A percentile compares a stretch with the other conserved stretches of the same genome.
phyloP scores from a whole-genome alignment of 2,888 invertebrate genomes.

The Agrotis segetum region DNA sequence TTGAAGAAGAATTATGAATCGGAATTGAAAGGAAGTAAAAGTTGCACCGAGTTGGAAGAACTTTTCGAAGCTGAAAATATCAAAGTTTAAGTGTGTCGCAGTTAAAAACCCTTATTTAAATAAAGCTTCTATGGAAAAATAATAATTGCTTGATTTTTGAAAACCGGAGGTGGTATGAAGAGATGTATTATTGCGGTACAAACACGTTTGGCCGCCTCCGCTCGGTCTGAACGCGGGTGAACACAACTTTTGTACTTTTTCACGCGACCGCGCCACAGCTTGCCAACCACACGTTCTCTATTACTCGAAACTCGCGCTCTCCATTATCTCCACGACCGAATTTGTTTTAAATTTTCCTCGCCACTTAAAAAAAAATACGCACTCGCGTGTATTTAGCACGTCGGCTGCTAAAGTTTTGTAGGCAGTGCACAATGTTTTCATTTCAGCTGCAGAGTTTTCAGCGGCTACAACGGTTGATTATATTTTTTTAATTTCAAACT shows the following conservation, averaged over 20 bases:
- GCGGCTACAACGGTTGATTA: slow-evolving; percentile 35
- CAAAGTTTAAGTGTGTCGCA: slow-evolving; percentile 56
- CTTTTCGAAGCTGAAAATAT: slow-evolving; percentile 65
- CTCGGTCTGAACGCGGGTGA: slow-evolving; percentile 72
- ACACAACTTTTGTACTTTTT: slow-evolving; percentile 89
- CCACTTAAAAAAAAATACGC: slow-evolving; percentile 78
- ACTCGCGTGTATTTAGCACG: slow-evolving; percentile 73
- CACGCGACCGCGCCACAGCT: slow-evolving; percentile 79
- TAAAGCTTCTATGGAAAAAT: slow-evolving; percentile 19
- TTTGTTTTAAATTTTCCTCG: slow-evolving; percentile 85
- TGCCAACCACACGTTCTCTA: slow-evolving; percentile 88
- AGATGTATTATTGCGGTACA: slow-evolving; percentile 59
- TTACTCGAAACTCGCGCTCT: slow-evolving; percentile 87
- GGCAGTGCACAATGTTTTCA: slow-evolving; percentile 68
- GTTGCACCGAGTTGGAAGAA: slow-evolving; percentile 73
- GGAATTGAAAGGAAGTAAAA: slow-evolving; percentile 81
- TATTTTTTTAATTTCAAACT: slow-evolving; percentile 30
- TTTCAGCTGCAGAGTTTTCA: slow-evolving; percentile 68
- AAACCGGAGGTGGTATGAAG: slow-evolving; percentile 19
- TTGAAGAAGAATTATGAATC: slow-evolving; percentile 83
- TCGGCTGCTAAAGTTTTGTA: slow-evolving; percentile 71
- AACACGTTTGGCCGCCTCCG: slow-evolving; percentile 69
- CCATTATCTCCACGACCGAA: slow-evolving; percentile 87
- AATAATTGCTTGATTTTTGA: not conserved
- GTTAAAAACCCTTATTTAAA: slow-evolving; percentile 44